phyloP scores from a whole-genome alignment of 1,140 invertebrate genomes.

The Zaprionus gabonicus region DNA sequence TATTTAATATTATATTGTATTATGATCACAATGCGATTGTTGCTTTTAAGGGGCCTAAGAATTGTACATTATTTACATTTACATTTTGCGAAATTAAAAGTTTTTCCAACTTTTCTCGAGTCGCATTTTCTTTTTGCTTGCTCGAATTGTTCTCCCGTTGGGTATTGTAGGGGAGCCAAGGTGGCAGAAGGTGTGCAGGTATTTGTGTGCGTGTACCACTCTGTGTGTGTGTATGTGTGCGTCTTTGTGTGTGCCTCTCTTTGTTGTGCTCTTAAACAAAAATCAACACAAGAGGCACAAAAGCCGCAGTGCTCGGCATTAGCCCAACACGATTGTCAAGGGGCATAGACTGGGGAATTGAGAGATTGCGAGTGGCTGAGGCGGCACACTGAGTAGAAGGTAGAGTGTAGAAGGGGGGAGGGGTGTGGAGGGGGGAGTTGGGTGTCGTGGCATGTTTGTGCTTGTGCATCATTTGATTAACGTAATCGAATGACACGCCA shows the following conservation, averaged over 20 bases:
- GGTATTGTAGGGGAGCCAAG: slow-evolving; percentile 13
- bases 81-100: slow-evolving; percentile 35
- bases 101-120: slow-evolving; percentile 25
- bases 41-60: slow-evolving; percentile 2
- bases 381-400: neutral
- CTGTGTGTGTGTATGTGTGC: slow-evolving; percentile 5
- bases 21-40: slow-evolving; percentile 9
- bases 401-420: neutral
- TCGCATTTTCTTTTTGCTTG: slow-evolving; percentile 13
- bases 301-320: slow-evolving; percentile 47
- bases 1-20: slow-evolving; percentile 16
- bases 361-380: neutral
- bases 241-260: slow-evolving; percentile 20
- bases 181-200: neutral
- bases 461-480: slow-evolving; percentile 82
- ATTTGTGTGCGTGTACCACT: neutral
- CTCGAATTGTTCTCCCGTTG: slow-evolving; percentile 28
- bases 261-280: slow-evolving; percentile 51
- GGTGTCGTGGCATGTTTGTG: slow-evolving; percentile 43
- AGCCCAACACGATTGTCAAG: slow-evolving; percentile 28
- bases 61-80: slow-evolving; percentile 24
- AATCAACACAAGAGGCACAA: slow-evolving; percentile 42
- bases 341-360: slow-evolving; percentile 10
- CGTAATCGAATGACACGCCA: slow-evolving; percentile 73
- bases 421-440: neutral